These are phyloP conservation scores for Tholera decimalis DNA, from an alignment of 2,888 invertebrate species.

Conservation along the genomic window DNA sequence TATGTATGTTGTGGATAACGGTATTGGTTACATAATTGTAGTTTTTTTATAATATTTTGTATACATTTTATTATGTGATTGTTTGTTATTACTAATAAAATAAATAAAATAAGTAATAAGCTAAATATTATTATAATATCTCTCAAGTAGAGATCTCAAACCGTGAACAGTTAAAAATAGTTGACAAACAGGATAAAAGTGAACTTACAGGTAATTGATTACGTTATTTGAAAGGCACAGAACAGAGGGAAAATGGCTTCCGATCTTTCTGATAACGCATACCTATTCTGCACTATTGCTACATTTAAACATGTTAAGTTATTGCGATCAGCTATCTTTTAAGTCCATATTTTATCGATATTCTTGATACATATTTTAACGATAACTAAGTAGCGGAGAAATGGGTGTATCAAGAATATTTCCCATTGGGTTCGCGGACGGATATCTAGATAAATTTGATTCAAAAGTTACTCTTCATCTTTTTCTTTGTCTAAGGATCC, in stretches of 20 bases:
- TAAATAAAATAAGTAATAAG: too few species aligned
- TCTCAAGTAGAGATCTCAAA: too few species aligned
- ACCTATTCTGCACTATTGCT: conserved; percentile 28
- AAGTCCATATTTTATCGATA: conserved; percentile 34
- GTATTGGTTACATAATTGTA: too few species aligned
- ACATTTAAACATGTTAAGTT: conserved; percentile 47
- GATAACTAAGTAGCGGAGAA: neutral
- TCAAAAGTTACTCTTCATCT: neutral
- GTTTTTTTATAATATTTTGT: too few species aligned
- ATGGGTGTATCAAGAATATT: conserved; percentile 11
- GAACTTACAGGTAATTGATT: neutral
- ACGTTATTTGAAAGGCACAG: conserved; percentile 18
- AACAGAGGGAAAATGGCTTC: conserved; percentile 1
- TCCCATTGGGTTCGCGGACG: neutral
- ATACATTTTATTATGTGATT: too few species aligned
- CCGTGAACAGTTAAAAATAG: neutral
- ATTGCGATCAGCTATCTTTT: conserved; percentile 35
- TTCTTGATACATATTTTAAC: conserved; percentile 34
- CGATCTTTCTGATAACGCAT: conserved; percentile 19
- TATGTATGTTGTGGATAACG: too few species aligned
- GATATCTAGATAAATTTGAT: neutral
- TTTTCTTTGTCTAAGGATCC: neutral
- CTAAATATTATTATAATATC: too few species aligned
- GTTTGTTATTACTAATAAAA: too few species aligned
- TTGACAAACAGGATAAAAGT: neutral